Evolutionary conservation across 2,113 vertebrate genomes (phyloP), one percentile per base, ranked within the genome.

Genomic region (Tinamus guttatus): DNA sequence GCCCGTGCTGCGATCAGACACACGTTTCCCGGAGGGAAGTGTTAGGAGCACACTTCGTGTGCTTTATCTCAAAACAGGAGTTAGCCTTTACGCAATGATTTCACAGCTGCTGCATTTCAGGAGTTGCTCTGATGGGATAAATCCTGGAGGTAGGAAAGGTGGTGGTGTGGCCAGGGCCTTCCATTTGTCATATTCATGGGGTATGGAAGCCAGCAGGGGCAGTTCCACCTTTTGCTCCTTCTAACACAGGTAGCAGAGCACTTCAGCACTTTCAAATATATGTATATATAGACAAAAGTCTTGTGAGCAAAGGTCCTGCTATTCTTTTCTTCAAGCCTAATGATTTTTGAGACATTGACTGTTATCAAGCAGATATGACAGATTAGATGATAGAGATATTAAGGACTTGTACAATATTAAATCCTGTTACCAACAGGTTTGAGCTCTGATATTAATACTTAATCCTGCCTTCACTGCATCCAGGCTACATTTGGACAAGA

Each of bases 291-390:
- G 54, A 38, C n/a, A 67, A 45, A 40, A 83, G 5, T 54, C 12
- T 11, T 19, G 18, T 51, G 63, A 70, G 20, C 0, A 3, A 67
- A 90, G 27, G 22, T 58, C 49, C 3, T 58, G 54, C 54, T 58
- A 18, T 86, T 84, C 20, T 91, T 90, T 89, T 74, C 75, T 82
- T 74, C 85, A 60, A 73, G 51, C 13, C 17, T 74, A 70, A 24
- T 77, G 40, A 40, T 28, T 85, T 89, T 86, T 70, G 18, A 83
- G 20, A 36, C 74, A 17, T 16, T 59, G 36, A 22, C 27, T 81
- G 19, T 41, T 77, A 93, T 80, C 51, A 90, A 43, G 3, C 34
- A 32, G 8, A 2, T 24, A 8, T 25, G n/a, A n/a, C 8, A 56
- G 69, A 65, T 59, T 34, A 78, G 38, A 24, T 0, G 38, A 24